Conservation (phyloP, 2,113 vertebrate genomes). For the Miniopterus natalensis region DNA sequence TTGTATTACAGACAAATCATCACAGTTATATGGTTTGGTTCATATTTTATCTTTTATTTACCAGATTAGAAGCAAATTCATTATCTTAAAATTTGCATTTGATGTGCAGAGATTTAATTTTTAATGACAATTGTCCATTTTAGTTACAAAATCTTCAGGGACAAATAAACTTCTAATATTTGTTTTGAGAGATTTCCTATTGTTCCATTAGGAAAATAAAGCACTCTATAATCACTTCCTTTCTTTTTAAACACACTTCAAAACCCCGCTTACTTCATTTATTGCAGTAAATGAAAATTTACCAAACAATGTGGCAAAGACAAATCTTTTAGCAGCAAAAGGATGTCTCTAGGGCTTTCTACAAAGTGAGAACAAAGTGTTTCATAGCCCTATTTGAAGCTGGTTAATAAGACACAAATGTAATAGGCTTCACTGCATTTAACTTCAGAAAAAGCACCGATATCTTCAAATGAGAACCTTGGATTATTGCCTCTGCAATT, state of each 20-base stretch:
- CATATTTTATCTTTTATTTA: background rate
- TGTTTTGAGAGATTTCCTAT: constrained; percentile 52
- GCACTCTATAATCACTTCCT: constrained; percentile 8
- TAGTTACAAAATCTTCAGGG: background rate
- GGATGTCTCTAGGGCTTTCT: constrained; percentile 48
- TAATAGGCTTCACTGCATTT: constrained; percentile 73
- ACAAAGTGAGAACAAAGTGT: constrained; percentile 70
- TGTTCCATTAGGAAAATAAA: constrained; percentile 59
- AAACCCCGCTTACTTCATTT: background rate
- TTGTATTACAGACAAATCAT: background rate
- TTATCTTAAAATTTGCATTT: background rate
- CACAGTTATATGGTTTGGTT: background rate
- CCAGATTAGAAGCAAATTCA: background rate
- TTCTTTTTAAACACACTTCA: constrained; percentile 61
- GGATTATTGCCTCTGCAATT: constrained; percentile 67
- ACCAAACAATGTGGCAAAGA: constrained; percentile 51
- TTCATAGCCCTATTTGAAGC: constrained; percentile 68
- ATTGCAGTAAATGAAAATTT: constrained; percentile 70
- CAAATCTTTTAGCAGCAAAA: constrained; percentile 62
- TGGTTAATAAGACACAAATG: constrained; percentile 72
- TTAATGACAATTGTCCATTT: background rate
- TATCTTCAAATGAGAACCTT: constrained; percentile 63
- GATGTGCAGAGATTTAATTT: background rate
- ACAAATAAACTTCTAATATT: background rate
- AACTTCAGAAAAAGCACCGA: constrained; percentile 71